Evolutionary conservation across 2,888 invertebrate species (phyloP), one percentile per base, ranked within the genome.

Genomic region (Cephus nigrinus): DNA sequence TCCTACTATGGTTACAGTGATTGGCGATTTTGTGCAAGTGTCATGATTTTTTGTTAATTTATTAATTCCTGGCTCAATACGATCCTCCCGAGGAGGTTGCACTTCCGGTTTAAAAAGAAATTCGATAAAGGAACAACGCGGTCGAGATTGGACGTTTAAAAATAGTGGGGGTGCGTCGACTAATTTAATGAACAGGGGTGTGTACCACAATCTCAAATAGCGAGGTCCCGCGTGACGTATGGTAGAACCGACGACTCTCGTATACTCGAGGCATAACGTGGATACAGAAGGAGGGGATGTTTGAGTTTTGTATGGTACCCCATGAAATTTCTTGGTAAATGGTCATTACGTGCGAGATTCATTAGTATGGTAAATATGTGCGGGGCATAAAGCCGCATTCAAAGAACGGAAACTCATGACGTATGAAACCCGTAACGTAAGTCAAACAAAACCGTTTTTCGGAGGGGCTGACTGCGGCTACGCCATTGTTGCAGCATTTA

Each of bases 361-460:
- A 75, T 77, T 71, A 69, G 34, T 69, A 75, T 74, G 71, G 77
- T 77, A 77, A 77, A 77, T 75, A 77, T 32, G 71, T 31, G 32
- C 32, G 72, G n/a, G 69, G 36, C 11, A 68, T 69, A 75, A 78
- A 71, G 69, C 55, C 5, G 31, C 72, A 32, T 72, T 55, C 55
- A 23, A 23, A 55, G 55, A 23, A 72, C 31, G 72, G 68, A 78
- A 78, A 77, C 71, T 36, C 55, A 75, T 55, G 72, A 73, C 73
- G 34, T 68, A 78, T 35, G 32, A 72, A 71, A 40, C 75, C 34
- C 75, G 55, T 12, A 75, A 69, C 76, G 36, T 75, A 76, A 76
- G 76, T 78, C 74, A 78, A 78, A 78, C 78, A 76, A 69, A 68
- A 69, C 72, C 31, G 75, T 35, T 71, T 71, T 31, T 71, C 32